Percentiles rank a stretch among this genome's conserved stretches.
Evolutionary conservation across 92 coral and sea anemone species (phyloP).

Genomic region (Palythoa caribaeorum): DNA sequence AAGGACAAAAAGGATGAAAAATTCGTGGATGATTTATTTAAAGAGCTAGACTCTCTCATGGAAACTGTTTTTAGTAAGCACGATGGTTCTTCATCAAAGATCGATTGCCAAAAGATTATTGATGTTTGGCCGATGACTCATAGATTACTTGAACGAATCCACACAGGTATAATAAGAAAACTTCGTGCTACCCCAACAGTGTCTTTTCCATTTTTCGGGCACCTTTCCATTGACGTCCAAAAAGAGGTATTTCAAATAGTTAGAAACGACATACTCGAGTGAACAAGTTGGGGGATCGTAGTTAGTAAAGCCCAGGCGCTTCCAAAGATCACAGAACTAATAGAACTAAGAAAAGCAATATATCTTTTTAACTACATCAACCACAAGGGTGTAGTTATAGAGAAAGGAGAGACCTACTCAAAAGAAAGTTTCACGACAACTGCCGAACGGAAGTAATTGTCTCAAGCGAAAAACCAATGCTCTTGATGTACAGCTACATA

Average conservation of each 20-base stretch:
- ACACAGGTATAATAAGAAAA: conserved; percentile 39
- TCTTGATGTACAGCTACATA: conserved; percentile 37
- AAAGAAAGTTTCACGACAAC: conserved; percentile 43
- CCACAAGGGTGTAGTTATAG: conserved; percentile 30
- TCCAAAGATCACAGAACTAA: conserved; percentile 31
- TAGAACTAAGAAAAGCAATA: conserved; percentile 39
- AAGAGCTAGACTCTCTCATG: too few species aligned
- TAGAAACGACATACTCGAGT: conserved; percentile 41
- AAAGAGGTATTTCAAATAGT: conserved; percentile 39
- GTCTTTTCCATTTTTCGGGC: conserved; percentile 47
- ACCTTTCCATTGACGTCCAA: conserved; percentile 40
- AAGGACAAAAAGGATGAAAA: conserved; percentile 52
- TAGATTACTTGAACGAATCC: conserved; percentile 16
- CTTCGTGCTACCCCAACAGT: conserved; percentile 44
- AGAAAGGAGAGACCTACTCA: conserved; percentile 27
- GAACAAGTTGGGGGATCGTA: conserved; percentile 45
- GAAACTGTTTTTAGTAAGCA: too few species aligned
- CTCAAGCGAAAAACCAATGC: conserved; percentile 50
- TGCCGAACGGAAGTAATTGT: conserved; percentile 38
- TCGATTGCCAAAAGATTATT: background rate
- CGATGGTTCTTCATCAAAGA: too few species aligned
- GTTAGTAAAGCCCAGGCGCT: background rate
- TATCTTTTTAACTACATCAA: conserved; percentile 43
- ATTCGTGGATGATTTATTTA: background rate
- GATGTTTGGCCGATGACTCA: conserved; percentile 38